Evolutionary conservation across 2,888 invertebrate genomes (phyloP).

Genomic region (Lysandra coridon): DNA sequence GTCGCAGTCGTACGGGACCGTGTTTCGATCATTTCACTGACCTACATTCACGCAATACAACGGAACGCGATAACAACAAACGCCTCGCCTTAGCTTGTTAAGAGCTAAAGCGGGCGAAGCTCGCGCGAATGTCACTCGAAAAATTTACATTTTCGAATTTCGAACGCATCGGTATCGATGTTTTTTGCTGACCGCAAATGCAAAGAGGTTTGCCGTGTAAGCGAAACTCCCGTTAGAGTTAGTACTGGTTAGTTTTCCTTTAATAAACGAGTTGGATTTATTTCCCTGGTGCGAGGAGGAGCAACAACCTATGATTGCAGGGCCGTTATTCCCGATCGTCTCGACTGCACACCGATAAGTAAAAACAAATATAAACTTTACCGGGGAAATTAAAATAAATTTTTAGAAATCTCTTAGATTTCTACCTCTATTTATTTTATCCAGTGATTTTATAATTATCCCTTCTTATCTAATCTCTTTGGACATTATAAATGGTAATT

Average conservation of each 20-base stretch:
- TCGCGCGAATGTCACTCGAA: not conserved
- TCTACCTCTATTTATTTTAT: not conserved
- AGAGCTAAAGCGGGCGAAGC: not conserved
- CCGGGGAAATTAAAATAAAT: slow-evolving; percentile 31
- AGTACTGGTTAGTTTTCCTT: slow-evolving; percentile 51
- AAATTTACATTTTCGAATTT: slow-evolving; percentile 17
- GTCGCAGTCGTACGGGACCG: slow-evolving; percentile 75
- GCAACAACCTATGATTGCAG: slow-evolving; percentile 80
- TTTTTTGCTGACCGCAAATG: slow-evolving; percentile 13
- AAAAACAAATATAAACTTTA: slow-evolving; percentile 53
- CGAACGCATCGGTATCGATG: slow-evolving; percentile 30
- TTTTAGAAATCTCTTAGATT: not conserved
- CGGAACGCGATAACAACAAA: slow-evolving; percentile 44
- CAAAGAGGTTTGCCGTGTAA: slow-evolving; percentile 15
- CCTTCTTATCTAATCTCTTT: not conserved
- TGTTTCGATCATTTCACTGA: slow-evolving; percentile 78
- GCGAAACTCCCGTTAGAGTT: slow-evolving; percentile 25
- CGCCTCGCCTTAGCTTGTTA: slow-evolving; percentile 38
- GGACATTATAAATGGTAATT: not conserved
- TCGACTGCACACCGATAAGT: slow-evolving; percentile 64
- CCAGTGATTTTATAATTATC: not conserved
- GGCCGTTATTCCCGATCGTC: slow-evolving; percentile 76
- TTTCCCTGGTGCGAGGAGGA: slow-evolving; percentile 65
- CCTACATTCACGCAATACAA: slow-evolving; percentile 61
- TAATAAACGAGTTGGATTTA: slow-evolving; percentile 57